Evolutionary conservation across 2,113 vertebrate species (phyloP).

Genomic region (Nothobranchius kuhntae): DNA sequence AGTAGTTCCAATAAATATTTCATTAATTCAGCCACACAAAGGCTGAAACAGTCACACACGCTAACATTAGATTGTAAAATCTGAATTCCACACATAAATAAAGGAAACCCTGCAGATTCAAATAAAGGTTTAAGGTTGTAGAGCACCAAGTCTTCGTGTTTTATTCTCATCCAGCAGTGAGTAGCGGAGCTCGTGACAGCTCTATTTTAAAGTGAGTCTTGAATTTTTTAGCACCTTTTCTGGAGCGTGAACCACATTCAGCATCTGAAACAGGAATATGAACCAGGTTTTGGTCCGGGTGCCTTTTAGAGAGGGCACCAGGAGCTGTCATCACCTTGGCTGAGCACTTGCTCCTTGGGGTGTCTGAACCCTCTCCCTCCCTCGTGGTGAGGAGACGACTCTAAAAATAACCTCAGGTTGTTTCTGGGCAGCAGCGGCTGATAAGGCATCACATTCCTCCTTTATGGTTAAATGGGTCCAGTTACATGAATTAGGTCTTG

Average conservation of each 20-base stretch:
- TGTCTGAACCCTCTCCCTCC: not conserved
- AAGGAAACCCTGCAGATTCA: not conserved
- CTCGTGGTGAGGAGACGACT: not conserved
- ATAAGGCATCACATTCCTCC: not conserved
- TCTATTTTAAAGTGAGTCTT: not conserved
- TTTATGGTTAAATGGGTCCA: conserved; percentile 13
- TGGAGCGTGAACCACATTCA: not conserved
- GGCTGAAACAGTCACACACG: too few relatives aligned
- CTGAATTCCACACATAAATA: not conserved
- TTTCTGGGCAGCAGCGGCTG: conserved; percentile 36
- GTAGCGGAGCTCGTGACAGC: not conserved
- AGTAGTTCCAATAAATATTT: not conserved
- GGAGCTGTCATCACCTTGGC: conserved; percentile 28
- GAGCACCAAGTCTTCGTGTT: not conserved
- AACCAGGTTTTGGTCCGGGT: not conserved
- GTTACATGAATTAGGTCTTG: conserved; percentile 3
- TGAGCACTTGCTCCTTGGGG: not conserved
- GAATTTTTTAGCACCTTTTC: not conserved
- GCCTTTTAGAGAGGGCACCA: conserved; percentile 4
- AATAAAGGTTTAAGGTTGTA: not conserved
- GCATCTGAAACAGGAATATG: not conserved
- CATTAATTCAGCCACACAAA: not conserved
- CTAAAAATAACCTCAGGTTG: conserved; percentile 52
- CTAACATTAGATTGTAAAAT: not conserved
- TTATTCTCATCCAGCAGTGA: not conserved